These are phyloP conservation scores for Globia sparganii DNA, from an alignment of 2,888 invertebrate genomes.

Conservation along the genomic window DNA sequence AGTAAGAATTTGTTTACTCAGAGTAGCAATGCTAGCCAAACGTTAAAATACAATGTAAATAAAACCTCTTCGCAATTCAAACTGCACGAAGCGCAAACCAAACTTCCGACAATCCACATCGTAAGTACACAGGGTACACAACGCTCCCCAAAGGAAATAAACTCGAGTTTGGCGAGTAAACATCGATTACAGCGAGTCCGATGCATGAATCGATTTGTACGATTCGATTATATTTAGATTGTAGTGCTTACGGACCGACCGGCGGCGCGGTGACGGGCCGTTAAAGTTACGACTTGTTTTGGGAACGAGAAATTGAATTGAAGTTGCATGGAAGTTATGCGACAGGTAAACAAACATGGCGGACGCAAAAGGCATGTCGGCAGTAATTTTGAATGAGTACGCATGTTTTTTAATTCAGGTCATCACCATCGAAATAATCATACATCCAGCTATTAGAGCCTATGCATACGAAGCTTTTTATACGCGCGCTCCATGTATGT, in stretches of 20 bases:
- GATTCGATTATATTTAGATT: constrained; percentile 47
- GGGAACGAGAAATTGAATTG: constrained; percentile 17
- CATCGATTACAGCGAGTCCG: constrained; percentile 48
- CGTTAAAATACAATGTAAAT: constrained; percentile 32
- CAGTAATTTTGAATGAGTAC: neutral
- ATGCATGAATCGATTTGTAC: constrained; percentile 47
- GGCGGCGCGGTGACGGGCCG: constrained; percentile 1
- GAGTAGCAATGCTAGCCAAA: neutral
- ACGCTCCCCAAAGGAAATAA: constrained; percentile 47
- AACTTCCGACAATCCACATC: constrained; percentile 23
- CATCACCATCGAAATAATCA: neutral
- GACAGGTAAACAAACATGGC: constrained; percentile 14
- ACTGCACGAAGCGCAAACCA: constrained; percentile 17
- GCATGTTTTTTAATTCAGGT: neutral
- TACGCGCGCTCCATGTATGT: neutral
- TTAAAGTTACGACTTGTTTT: constrained; percentile 35
- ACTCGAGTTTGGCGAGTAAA: constrained; percentile 48
- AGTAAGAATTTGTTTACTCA: constrained; percentile 14
- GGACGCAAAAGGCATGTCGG: neutral
- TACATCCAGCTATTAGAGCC: neutral
- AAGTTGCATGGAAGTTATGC: constrained; percentile 1
- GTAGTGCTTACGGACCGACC: constrained; percentile 13
- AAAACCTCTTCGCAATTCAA: constrained; percentile 13
- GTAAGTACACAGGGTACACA: constrained; percentile 25
- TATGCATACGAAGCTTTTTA: neutral